A percentile compares a stretch with the other conserved stretches of the same genome.
phyloP scores from a whole-genome alignment of 2,888 invertebrate genomes.

The Nomada hirtipes region DNA sequence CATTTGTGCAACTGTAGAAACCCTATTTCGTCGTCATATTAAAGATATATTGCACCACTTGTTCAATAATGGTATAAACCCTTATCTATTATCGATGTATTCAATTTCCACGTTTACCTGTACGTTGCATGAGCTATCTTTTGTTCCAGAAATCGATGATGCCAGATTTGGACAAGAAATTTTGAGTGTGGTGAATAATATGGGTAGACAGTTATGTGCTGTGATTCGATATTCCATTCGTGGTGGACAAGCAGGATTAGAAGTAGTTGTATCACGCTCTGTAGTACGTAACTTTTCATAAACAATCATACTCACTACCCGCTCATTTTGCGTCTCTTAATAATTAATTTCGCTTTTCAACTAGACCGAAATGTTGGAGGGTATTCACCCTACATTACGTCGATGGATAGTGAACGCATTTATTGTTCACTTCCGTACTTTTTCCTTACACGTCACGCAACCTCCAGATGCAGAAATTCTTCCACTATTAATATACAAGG shows the following conservation, averaged over 20 bases:
- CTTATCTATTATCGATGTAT: not conserved
- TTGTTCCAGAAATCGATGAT: constrained; percentile 66
- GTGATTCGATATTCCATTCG: constrained; percentile 74
- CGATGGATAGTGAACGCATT: constrained; percentile 77
- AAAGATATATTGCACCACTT: constrained; percentile 65
- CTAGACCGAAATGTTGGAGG: constrained; percentile 59
- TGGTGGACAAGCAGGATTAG: constrained; percentile 83
- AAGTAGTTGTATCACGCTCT: constrained; percentile 81
- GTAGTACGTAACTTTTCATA: constrained; percentile 78
- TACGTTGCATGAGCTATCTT: not conserved
- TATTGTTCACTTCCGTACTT: constrained; percentile 64
- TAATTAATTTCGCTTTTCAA: not conserved
- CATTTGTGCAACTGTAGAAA: constrained; percentile 71
- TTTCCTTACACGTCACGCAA: constrained; percentile 62
- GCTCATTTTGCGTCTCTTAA: not conserved
- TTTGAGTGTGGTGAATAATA: constrained; percentile 60
- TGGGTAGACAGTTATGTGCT: constrained; percentile 68
- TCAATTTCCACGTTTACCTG: not conserved
- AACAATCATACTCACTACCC: not conserved
- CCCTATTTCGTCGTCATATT: constrained; percentile 65
- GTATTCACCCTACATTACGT: constrained; percentile 70
- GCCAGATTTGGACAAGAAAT: constrained; percentile 67
- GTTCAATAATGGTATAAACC: constrained; percentile 67
- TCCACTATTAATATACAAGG: constrained; percentile 72
- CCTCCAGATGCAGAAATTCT: constrained; percentile 70